These are phyloP conservation scores for Hemibates koningsi DNA, from an alignment of 2,113 vertebrate species.

Conservation along the genomic window DNA sequence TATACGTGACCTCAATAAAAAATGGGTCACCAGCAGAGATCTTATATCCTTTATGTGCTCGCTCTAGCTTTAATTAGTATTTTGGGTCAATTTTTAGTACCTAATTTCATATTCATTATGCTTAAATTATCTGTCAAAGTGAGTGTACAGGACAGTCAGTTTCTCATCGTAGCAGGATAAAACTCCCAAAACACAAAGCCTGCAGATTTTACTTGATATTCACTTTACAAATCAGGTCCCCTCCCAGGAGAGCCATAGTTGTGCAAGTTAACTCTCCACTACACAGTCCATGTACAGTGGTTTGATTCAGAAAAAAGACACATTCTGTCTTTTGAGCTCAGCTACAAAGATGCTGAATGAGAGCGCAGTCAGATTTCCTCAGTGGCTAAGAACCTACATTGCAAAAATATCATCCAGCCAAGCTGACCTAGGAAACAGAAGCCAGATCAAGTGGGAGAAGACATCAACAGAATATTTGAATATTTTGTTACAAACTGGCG, in stretches of 20 bases:
- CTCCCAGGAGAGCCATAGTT: neutral
- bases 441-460: neutral
- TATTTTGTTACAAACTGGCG: neutral
- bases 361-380: constrained; percentile 24
- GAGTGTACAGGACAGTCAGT: neutral
- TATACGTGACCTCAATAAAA: neutral
- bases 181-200: neutral
- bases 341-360: constrained; percentile 16
- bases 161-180: neutral
- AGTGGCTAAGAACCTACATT: constrained; percentile 47
- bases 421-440: constrained; percentile 2
- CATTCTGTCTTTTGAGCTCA: neutral
- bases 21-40: neutral
- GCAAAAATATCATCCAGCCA: constrained; percentile 56
- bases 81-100: neutral
- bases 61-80: neutral
- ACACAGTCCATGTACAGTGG: neutral
- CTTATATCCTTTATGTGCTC: neutral
- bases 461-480: neutral
- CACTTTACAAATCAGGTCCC: neutral
- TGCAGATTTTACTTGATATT: neutral
- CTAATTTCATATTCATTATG: neutral
- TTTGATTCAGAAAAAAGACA: constrained; percentile 1
- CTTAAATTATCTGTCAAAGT: neutral
- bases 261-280: neutral